Evolutionary conservation across 2,888 invertebrate genomes (phyloP), one percentile per base, ranked within the genome.

Genomic region (Mimachlamys varia): DNA sequence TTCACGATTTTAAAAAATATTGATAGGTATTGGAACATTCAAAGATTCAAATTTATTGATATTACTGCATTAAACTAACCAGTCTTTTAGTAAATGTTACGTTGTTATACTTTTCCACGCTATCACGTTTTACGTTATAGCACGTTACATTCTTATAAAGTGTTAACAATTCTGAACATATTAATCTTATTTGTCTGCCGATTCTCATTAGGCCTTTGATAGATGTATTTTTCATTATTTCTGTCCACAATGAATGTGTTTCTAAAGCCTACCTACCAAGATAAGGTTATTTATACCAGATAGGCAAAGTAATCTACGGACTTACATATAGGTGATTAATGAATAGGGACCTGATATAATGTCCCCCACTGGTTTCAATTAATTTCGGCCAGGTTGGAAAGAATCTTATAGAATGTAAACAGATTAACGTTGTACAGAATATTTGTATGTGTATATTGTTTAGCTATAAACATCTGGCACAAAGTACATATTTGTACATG

Each of bases 201-300:
- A 4, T 76, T 17, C 76, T 76, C 33, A 76, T 76, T 76, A 76
- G 76, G 15, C n/a, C 10, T 0, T 5, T 76, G 76, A 76, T 76
- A 22, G 76, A 76, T 76, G 76, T 33, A 5, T 76, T 76, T 76
- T 76, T 76, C 27, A 76, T 76, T 27, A 76, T 76, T 76, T 76
- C 76, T 76, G 76, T 76, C 76, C 33, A 76, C 76, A 76, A 10
- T 13, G 76, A 76, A 76, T 76, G 76, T 76, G 76, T 76, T 76
- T 76, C 76, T 76, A 76, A 76, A 27, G 0, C 76, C 12, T 76
- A 76, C 76, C 76, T 76, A 27, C 27, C 27, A 27, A 76, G 76
- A 76, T 76, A 76, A 76, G 76, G 76, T 33, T 27, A 27, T 33
- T 27, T 76, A 15, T 22, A 76, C 33, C 27, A 33, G 22, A 7